Percentiles rank a stretch among this genome's conserved stretches.
These are phyloP conservation scores for Scaptomyza parva DNA, from an alignment of 2,888 invertebrate species.

Conservation along the genomic window DNA sequence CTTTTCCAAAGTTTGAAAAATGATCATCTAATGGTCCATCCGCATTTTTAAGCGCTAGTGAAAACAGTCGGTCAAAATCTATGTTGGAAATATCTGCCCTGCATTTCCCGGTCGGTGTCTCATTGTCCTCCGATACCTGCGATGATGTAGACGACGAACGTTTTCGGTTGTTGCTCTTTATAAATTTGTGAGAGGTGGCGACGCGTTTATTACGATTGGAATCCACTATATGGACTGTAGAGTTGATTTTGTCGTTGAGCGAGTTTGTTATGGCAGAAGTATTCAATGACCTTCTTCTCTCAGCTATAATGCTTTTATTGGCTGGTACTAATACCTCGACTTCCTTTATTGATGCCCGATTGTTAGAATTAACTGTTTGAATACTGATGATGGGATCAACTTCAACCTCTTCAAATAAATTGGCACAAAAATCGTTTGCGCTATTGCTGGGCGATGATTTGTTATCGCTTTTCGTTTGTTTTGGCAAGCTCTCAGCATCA, in stretches of 20 bases:
- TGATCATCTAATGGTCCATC: conserved; percentile 80
- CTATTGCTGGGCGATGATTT: conserved; percentile 71
- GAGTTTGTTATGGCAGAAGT: conserved; percentile 28
- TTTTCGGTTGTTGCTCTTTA: conserved; percentile 62
- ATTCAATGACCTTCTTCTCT: conserved; percentile 59
- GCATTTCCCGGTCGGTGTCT: conserved; percentile 70
- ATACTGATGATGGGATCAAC: conserved; percentile 67
- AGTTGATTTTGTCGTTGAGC: conserved; percentile 35
- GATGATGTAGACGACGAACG: conserved; percentile 78
- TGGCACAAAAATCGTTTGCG: conserved; percentile 69
- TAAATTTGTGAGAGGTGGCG: conserved; percentile 27
- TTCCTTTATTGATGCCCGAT: conserved; percentile 58
- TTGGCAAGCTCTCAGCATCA: conserved; percentile 68
- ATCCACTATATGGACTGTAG: conserved; percentile 25
- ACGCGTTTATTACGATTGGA: conserved; percentile 35
- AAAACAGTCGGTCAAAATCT: conserved; percentile 82
- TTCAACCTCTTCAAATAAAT: conserved; percentile 65
- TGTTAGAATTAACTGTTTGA: conserved; percentile 60
- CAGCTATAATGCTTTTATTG: conserved; percentile 42
- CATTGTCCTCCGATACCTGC: conserved; percentile 73
- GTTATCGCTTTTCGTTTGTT: conserved; percentile 64
- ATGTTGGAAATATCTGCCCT: conserved; percentile 81
- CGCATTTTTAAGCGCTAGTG: conserved; percentile 81
- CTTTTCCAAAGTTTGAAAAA: conserved; percentile 82
- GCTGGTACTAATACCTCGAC: conserved; percentile 64